Evolutionary conservation across 2,113 vertebrate genomes (phyloP).

Genomic region (Oreochromis tanganicae): DNA sequence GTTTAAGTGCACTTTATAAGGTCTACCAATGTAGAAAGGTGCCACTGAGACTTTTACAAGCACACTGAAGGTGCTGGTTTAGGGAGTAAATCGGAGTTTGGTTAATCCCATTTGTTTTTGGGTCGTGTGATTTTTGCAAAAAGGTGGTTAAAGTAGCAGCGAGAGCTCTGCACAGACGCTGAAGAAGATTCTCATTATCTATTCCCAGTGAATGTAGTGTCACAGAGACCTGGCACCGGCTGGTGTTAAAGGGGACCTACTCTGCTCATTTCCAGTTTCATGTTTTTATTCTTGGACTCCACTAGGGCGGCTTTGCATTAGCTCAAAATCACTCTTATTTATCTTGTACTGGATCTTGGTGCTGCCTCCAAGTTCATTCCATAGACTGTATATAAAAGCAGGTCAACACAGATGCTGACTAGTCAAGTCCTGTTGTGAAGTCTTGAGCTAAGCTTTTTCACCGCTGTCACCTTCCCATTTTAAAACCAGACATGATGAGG

Average conservation of each 20-base stretch:
- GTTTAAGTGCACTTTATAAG: neutral
- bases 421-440: rapidly evolving
- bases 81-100: neutral
- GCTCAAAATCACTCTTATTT: neutral
- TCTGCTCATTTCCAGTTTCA: neutral
- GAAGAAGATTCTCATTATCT: neutral
- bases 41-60: neutral
- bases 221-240: neutral
- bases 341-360: neutral
- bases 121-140: neutral
- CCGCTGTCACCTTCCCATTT: neutral
- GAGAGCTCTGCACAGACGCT: neutral
- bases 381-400: neutral
- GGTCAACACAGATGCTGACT: neutral
- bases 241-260: neutral
- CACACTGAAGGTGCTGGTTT: neutral
- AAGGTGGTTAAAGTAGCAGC: neutral
- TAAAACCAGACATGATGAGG: neutral
- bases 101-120: neutral
- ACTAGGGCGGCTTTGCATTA: neutral
- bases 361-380: neutral
- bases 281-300: neutral
- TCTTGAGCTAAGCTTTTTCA: neutral
- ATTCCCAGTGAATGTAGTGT: neutral
- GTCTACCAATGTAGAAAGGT: neutral